These are phyloP conservation scores for Brachyhypopomus occidentalis DNA, from an alignment of 2,113 vertebrate species.

Conservation along the genomic window DNA sequence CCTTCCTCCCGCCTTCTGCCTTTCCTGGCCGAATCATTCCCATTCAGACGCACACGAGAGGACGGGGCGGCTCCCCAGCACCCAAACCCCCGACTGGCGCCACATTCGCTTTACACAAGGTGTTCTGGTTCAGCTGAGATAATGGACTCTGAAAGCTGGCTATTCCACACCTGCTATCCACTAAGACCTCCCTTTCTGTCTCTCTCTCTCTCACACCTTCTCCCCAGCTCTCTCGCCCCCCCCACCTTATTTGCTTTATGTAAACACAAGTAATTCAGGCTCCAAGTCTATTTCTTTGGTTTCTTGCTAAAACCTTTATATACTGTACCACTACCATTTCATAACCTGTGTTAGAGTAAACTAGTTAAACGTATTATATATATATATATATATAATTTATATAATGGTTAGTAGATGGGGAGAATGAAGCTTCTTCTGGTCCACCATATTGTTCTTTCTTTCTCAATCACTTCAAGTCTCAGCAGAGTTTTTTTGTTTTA, in stretches of 20 bases:
- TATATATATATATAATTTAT: slow-evolving; percentile 25
- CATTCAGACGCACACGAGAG: too few species aligned
- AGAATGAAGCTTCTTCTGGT: slow-evolving; percentile 6
- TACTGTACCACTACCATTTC: slow-evolving; percentile 13
- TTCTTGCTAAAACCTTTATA: not conserved
- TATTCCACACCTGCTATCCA: too few species aligned
- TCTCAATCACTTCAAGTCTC: slow-evolving; percentile 6
- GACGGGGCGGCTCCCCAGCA: too few species aligned
- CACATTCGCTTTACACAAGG: too few species aligned
- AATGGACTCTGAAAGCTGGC: too few species aligned
- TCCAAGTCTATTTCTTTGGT: slow-evolving; percentile 21
- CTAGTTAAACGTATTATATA: slow-evolving; percentile 12
- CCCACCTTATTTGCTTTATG: not conserved
- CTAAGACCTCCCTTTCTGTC: not conserved
- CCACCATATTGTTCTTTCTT: slow-evolving; percentile 12
- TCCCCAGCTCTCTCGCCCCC: not conserved
- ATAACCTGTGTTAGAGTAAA: slow-evolving; percentile 37
- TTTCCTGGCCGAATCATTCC: not conserved
- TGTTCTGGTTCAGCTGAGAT: not conserved
- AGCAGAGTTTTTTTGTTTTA: slow-evolving; percentile 10
- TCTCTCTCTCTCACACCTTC: not conserved
- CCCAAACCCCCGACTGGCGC: too few species aligned
- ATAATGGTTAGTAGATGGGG: slow-evolving; percentile 10
- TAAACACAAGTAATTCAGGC: not conserved
- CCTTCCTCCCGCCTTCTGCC: slow-evolving; percentile 35